Conservation (phyloP, 1,140 invertebrate genomes). For the Solenopsis fugax region DNA sequence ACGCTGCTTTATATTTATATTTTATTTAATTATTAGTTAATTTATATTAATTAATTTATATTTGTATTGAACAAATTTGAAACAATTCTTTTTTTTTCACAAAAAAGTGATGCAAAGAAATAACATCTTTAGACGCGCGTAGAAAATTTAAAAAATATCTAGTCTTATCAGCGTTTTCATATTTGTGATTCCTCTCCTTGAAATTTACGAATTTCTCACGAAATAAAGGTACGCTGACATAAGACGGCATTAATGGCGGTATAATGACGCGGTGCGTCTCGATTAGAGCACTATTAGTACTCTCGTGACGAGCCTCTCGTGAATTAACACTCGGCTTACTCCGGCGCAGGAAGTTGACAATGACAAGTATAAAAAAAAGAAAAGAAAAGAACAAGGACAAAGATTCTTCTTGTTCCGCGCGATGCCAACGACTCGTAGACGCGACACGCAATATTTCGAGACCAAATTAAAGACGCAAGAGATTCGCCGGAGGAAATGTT, state of each 20-base stretch:
- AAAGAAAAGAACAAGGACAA: background rate
- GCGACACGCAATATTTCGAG: constrained; percentile 26
- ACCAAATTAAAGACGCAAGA: constrained; percentile 2
- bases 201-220: constrained; percentile 25
- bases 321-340: constrained; percentile 53
- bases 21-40: background rate
- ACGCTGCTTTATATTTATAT: background rate
- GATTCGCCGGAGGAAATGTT: background rate
- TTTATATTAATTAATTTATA: constrained; percentile 33
- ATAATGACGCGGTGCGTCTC: constrained; percentile 33
- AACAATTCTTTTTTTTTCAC: background rate
- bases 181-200: background rate
- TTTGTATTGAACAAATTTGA: background rate
- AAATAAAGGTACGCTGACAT: constrained; percentile 18
- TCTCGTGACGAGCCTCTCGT: constrained; percentile 41
- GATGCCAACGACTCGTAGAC: constrained; percentile 19
- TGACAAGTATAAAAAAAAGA: constrained; percentile 17
- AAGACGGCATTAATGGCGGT: constrained; percentile 6
- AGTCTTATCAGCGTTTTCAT: background rate
- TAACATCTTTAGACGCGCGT: background rate
- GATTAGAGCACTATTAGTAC: constrained; percentile 22
- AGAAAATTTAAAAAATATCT: background rate
- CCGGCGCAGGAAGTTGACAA: constrained; percentile 45
- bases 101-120: background rate
- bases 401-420: constrained; percentile 20